Evolutionary conservation across 2,797 vertebrate genomes (phyloP).

Genomic region (Pteronotus mesoamericanus): DNA sequence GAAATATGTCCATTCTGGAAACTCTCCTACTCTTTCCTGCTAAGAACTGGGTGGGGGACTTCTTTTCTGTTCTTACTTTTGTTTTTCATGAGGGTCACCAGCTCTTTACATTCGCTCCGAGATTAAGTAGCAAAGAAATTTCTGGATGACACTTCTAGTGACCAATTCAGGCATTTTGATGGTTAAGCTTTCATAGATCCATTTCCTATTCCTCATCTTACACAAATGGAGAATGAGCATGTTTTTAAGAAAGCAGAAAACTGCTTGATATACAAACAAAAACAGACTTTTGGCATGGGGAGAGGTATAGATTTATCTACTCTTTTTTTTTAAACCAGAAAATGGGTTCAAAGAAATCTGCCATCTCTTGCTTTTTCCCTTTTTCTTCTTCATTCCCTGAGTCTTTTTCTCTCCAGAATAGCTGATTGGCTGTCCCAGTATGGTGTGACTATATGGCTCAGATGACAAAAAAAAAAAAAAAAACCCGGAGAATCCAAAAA

Average conservation of each 20-base stretch:
- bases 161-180: background rate
- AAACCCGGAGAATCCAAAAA: slow-evolving; percentile 6
- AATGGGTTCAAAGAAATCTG: slow-evolving; percentile 32
- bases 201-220: slow-evolving; percentile 1
- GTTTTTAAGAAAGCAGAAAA: background rate
- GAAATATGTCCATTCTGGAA: background rate
- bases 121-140: slow-evolving; percentile 37
- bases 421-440: background rate
- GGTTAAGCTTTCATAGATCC: background rate
- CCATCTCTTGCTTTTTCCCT: background rate
- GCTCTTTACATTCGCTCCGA: slow-evolving; percentile 6
- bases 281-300: background rate
- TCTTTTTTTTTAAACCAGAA: slow-evolving; percentile 2
- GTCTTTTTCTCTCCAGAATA: background rate
- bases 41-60: background rate
- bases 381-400: background rate
- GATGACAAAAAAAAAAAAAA: slow-evolving; percentile 32
- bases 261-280: background rate
- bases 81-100: background rate
- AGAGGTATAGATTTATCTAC: background rate
- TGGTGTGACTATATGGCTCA: background rate
- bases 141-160: background rate
- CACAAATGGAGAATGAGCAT: background rate
- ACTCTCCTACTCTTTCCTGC: background rate
- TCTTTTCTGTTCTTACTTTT: slow-evolving; percentile 28